Conservation (phyloP, 2,888 invertebrate genomes). For the Steromphala cineraria region DNA sequence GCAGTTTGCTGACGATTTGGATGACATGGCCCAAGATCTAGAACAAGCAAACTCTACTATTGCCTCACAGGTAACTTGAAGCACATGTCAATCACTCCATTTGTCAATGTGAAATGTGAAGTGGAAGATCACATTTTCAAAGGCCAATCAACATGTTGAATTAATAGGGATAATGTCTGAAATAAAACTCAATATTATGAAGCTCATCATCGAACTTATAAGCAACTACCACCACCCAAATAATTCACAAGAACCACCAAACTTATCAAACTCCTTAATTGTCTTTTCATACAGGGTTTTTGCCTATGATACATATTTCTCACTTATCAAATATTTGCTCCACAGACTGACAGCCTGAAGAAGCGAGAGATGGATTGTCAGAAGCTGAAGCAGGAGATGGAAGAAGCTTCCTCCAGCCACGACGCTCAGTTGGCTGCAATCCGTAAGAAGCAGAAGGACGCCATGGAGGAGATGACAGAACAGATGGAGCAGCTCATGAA, state of each 20-base stretch:
- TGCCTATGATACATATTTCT: no score
- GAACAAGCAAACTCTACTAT: slow-evolving; percentile 99
- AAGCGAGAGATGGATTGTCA: slow-evolving; percentile 75
- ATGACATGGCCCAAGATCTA: slow-evolving; percentile 79
- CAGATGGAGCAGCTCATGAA: slow-evolving; percentile 99
- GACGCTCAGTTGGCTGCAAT: slow-evolving; percentile 95
- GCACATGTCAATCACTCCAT: not conserved
- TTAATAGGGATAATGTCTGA: no score
- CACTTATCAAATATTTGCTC: no score
- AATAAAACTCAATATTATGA: no score
- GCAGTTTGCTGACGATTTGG: slow-evolving; percentile 95
- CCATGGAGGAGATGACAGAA: slow-evolving; percentile 98
- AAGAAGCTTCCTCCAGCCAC: slow-evolving; percentile 98
- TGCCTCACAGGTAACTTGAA: slow-evolving; percentile 81
- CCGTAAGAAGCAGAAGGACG: slow-evolving; percentile 99
- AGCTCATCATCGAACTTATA: no score
- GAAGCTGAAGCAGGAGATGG: slow-evolving; percentile 95
- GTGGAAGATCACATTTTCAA: no score
- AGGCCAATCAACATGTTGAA: no score
- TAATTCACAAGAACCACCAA: no score
- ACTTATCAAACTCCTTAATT: no score
- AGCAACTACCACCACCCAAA: no score
- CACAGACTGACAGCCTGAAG: slow-evolving; percentile 72
- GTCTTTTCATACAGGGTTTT: no score
- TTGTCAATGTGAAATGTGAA: no score